phyloP scores from a whole-genome alignment of 2,888 invertebrate genomes.

The Peribatodes rhomboidaria region DNA sequence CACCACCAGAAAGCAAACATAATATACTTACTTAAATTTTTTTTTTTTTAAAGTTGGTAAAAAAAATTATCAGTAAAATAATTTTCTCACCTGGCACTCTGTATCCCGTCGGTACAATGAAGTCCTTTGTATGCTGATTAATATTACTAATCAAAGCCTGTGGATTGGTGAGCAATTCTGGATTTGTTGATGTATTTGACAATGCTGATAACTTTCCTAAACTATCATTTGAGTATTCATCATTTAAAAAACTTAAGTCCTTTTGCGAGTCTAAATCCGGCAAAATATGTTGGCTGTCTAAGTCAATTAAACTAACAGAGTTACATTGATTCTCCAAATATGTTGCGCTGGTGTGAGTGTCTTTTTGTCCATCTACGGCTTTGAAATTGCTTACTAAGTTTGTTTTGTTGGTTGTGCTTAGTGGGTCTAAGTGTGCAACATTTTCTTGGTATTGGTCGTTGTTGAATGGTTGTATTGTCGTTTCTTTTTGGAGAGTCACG shows the following conservation, averaged over 20 bases:
- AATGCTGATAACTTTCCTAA: conserved; percentile 55
- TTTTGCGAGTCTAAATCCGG: conserved; percentile 4
- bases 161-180: conserved; percentile 51
- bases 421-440: background rate
- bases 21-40: too few species aligned
- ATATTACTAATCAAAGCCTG: conserved; percentile 42
- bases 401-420: background rate
- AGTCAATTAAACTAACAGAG: background rate
- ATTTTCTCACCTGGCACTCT: conserved; percentile 1
- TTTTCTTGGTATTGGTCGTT: background rate
- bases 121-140: conserved; percentile 27
- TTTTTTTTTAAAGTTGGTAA: too few species aligned
- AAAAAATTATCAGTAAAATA: too few species aligned
- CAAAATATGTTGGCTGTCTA: background rate
- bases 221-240: conserved; percentile 66
- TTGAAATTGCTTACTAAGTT: background rate
- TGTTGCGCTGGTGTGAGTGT: background rate
- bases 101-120: background rate
- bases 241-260: conserved; percentile 38
- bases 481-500: background rate
- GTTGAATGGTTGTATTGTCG: background rate
- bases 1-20: too few species aligned
- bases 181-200: conserved; percentile 40
- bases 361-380: background rate
- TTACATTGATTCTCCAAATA: background rate